phyloP scores from a whole-genome alignment of 2,113 vertebrate species.

The Hepsetus odoe region DNA sequence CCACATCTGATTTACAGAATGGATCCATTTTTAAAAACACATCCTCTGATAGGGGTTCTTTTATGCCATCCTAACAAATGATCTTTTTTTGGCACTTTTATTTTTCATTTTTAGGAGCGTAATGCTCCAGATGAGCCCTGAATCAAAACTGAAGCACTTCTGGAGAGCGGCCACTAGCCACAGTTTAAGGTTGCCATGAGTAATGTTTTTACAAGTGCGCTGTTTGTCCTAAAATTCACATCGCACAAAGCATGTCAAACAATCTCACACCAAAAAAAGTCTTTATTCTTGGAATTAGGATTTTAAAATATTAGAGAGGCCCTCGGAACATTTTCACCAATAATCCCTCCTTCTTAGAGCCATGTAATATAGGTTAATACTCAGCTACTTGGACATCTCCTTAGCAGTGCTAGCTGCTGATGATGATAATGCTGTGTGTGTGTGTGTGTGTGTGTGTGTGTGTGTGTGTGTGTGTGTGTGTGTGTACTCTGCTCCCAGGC shows the following conservation, averaged over 20 bases:
- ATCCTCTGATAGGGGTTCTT: not conserved
- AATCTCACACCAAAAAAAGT: not conserved
- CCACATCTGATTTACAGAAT: no score
- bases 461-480: slow-evolving; percentile 44
- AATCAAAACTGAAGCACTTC: not conserved
- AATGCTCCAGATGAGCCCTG: slow-evolving; percentile 5
- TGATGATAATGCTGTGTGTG: slow-evolving; percentile 48
- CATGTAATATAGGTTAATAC: slow-evolving; percentile 49
- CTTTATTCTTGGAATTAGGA: slow-evolving; percentile 53
- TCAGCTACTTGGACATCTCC: slow-evolving; percentile 49
- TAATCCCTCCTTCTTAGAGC: slow-evolving; percentile 35
- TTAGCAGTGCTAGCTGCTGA: slow-evolving; percentile 42
- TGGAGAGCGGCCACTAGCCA: slow-evolving; percentile 24
- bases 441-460: slow-evolving; percentile 54
- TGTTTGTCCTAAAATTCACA: slow-evolving; percentile 40
- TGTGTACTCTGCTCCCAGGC: slow-evolving; percentile 68
- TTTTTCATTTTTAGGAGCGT: not conserved
- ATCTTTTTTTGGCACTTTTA: not conserved
- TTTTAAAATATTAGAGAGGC: slow-evolving; percentile 42
- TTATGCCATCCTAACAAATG: not conserved
- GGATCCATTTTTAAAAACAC: not conserved
- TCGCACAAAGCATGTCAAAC: slow-evolving; percentile 19
- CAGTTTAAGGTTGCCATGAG: slow-evolving; percentile 18
- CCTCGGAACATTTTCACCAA: slow-evolving; percentile 41
- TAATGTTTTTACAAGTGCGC: slow-evolving; percentile 43